phyloP scores from a whole-genome alignment of 2,113 vertebrate genomes.

The Pelusios castaneus region DNA sequence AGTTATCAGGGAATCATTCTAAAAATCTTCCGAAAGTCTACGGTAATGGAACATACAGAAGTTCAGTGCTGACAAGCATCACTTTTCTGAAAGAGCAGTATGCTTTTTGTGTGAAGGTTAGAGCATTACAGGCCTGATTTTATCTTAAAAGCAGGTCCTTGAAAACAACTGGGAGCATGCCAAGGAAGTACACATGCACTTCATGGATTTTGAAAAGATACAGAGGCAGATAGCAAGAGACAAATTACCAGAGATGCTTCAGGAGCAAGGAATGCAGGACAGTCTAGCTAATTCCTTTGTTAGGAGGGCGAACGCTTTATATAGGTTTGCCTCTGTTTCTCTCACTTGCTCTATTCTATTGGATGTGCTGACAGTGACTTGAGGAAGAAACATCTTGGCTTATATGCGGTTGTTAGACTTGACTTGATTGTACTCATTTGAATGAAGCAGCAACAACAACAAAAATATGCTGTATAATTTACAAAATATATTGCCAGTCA shows the following conservation, averaged over 20 bases:
- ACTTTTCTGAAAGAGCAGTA: background rate
- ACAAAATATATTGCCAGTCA: background rate
- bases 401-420: background rate
- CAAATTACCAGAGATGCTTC: background rate
- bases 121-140: conserved; percentile 9
- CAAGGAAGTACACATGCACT: background rate
- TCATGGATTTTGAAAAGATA: background rate
- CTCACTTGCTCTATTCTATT: background rate
- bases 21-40: conserved; percentile 3
- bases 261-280: background rate
- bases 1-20: conserved; percentile 25
- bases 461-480: background rate
- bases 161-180: background rate
- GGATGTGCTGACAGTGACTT: accelerated
- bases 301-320: accelerated
- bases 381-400: background rate
- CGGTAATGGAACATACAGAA: conserved; percentile 35
- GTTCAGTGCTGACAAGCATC: background rate
- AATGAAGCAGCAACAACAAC: background rate
- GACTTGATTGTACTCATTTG: background rate
- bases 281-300: background rate
- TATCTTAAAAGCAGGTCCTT: conserved; percentile 47
- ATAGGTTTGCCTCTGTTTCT: background rate
- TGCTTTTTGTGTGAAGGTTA: background rate
- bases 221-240: background rate